A percentile compares a stretch with the other conserved stretches of the same genome.
These are phyloP conservation scores for Raja brachyura DNA, from an alignment of 2,113 vertebrate genomes.

Conservation along the genomic window DNA sequence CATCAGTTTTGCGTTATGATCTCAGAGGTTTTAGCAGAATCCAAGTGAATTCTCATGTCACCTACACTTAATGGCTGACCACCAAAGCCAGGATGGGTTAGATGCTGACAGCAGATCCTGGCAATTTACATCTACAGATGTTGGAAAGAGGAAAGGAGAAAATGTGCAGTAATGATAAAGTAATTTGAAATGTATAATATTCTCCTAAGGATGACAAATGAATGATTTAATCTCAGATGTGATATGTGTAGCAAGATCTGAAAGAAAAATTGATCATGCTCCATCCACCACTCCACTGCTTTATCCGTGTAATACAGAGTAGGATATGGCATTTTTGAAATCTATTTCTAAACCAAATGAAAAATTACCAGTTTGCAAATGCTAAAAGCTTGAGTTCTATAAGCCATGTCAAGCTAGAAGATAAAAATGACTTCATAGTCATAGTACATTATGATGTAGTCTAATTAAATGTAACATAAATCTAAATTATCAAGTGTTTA, in stretches of 20 bases:
- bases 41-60: background rate
- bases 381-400: too few species aligned
- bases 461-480: too few species aligned
- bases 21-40: background rate
- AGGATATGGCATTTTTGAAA: background rate
- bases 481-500: too few species aligned
- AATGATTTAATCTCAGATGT: background rate
- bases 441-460: too few species aligned
- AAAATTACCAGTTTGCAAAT: background rate
- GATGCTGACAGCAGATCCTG: background rate
- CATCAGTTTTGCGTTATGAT: background rate
- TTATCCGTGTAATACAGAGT: background rate
- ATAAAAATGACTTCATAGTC: too few species aligned
- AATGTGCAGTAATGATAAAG: background rate
- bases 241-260: background rate
- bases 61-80: background rate
- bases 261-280: background rate
- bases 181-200: background rate
- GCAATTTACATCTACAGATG: background rate
- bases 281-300: background rate
- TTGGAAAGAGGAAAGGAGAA: background rate
- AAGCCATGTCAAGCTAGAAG: too few species aligned
- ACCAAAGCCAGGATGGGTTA: background rate
- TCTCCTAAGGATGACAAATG: background rate
- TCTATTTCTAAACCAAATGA: background rate